Evolutionary conservation across 2,888 invertebrate genomes (phyloP), one percentile per base, ranked within the genome.

Genomic region (Dasysyrphus tricinctus): DNA sequence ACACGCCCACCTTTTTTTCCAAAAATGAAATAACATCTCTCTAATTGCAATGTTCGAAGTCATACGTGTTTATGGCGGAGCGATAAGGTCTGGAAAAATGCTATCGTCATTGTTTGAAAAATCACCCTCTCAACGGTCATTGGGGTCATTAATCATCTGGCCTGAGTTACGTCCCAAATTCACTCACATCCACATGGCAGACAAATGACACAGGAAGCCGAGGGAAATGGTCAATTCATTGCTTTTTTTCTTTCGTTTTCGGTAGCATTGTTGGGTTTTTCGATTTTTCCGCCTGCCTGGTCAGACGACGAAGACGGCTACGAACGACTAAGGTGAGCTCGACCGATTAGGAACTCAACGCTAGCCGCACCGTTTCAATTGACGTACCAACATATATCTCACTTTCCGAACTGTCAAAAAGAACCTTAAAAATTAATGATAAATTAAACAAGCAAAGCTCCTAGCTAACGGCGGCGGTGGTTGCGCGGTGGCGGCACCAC

Each of bases 161-260:
- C 5, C 9, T 7, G 47, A 24, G 67, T 63, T 65, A 44, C 37
- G 29, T 65, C 59, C 65, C 82, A 19, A 44, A 63, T n/a, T 44
- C 63, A 47, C 34, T 49, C 44, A 44, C 34, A 67, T 65, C 16
- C 65, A 47, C 47, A 65, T 65, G 65, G 65, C 11, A 70, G 85
- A 75, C 74, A 86, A 86, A 81, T 81, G 86, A 86, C 78, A 82
- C 74, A 86, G 86, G 82, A 86, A 78, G 70, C 67, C 32, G 19
- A 63, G 61, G 57, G 63, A 78, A 73, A 29, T 74, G 65, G 56
- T 19, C 49, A 29, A 32, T 57, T 47, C 44, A 54, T 70, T 78
- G 39, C 24, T 54, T 63, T 69, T n/a, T 24, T 39, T 24, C 6
- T 42, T 24, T 59, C 3, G 19, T 12, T 24, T 86, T 86, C 86